Conservation (phyloP, 2,113 vertebrate genomes). For the Mus spicilegus region DNA sequence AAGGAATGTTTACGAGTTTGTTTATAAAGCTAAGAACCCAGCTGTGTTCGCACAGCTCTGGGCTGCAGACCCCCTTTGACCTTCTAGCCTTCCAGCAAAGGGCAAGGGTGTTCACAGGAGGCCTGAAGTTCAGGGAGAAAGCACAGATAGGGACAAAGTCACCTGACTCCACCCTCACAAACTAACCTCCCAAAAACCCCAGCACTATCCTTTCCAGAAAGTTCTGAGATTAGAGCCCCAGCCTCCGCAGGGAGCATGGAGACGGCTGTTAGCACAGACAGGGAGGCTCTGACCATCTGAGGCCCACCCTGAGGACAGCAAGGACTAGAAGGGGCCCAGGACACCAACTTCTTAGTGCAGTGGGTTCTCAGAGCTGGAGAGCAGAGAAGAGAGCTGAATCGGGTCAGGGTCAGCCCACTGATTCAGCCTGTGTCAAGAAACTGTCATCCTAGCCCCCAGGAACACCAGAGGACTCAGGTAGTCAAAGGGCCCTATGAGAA, state of each 20-base stretch:
- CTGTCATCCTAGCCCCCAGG: not conserved
- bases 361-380: not conserved
- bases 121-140: no score
- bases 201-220: not conserved
- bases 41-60: not conserved
- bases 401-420: no score
- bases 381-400: not conserved
- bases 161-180: accelerated
- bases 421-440: no score
- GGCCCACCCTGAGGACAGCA: not conserved
- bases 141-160: not conserved
- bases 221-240: accelerated
- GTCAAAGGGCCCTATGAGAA: not conserved
- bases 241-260: not conserved
- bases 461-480: accelerated
- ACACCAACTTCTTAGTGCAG: not conserved
- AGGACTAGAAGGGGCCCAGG: no score
- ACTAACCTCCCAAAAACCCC: not conserved
- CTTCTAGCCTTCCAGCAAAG: not conserved
- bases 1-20: not conserved
- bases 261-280: not conserved
- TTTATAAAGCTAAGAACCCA: not conserved
- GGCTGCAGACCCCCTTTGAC: not conserved
- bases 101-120: not conserved
- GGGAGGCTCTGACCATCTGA: not conserved